Percentiles rank a stretch among this genome's conserved stretches.
Conservation (phyloP, 2,113 vertebrate genomes). For the Xenopus tropicalis region DNA sequence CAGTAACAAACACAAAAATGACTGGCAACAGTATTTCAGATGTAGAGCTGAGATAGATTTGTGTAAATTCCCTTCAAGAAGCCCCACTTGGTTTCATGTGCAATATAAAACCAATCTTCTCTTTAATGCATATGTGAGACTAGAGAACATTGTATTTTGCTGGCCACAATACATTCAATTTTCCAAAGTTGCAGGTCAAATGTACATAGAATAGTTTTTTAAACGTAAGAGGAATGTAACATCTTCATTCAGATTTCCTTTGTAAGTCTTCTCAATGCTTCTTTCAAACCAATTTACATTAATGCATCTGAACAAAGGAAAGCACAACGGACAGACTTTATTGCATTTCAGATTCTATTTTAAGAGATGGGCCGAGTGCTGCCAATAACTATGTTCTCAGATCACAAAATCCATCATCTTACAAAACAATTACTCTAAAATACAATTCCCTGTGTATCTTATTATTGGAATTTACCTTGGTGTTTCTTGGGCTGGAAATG, state of each 20-base stretch:
- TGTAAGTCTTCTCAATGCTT: not conserved
- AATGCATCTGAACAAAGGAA: slow-evolving; percentile 24
- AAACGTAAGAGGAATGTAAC: not conserved
- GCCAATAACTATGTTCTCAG: slow-evolving; percentile 14
- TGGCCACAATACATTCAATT: slow-evolving; percentile 15
- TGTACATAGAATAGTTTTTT: slow-evolving; percentile 11
- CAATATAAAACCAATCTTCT: slow-evolving; percentile 9
- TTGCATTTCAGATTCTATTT: slow-evolving; percentile 27
- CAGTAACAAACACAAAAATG: too few species aligned
- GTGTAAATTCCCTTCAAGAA: not conserved
- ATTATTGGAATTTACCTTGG: not conserved
- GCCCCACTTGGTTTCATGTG: not conserved
- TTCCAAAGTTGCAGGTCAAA: slow-evolving; percentile 1
- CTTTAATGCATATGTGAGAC: not conserved
- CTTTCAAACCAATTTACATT: slow-evolving; percentile 21
- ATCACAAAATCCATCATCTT: slow-evolving; percentile 19
- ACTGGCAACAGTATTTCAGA: too few species aligned
- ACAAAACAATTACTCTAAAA: slow-evolving; percentile 16
- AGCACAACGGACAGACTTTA: slow-evolving; percentile 8
- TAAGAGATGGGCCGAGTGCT: slow-evolving; percentile 6
- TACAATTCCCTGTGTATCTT: slow-evolving; percentile 3
- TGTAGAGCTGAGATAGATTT: too few species aligned
- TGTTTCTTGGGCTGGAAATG: too few species aligned
- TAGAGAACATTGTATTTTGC: slow-evolving; percentile 1
- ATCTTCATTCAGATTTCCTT: not conserved